Evolutionary conservation across 2,888 invertebrate genomes (phyloP), one percentile per base, ranked within the genome.

Genomic region (Cataglyphis altisquamis): DNA sequence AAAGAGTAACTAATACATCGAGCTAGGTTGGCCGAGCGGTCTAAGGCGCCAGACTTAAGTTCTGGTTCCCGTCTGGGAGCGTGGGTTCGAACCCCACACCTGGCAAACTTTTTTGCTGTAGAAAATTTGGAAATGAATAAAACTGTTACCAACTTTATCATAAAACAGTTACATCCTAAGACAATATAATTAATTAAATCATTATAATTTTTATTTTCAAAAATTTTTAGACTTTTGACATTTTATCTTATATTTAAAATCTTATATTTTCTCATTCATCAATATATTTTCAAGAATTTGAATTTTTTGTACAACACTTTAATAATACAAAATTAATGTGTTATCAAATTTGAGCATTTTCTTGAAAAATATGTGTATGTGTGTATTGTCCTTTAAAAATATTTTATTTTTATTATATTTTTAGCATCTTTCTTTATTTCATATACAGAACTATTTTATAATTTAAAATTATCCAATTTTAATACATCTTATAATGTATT

Each of bases 11-110:
- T 1, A 0, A 12, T n/a, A 57, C 41, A 64, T 9, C 1, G 41
- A 84, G 90, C 90, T 85, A 97, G 97, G 96, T 97, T 97, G 97
- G 97, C 97, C 97, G 96, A 97, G 97, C 96, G 97, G 97, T 97
- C 97, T 97, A 97, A 97, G 97, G 97, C 97, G 97, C 97, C 97
- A 97, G 97, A 97, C 96, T 97, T 97, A 97, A 97, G 97, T 96
- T 97, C 97, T 97, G 97, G 97, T 97, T 97, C 97, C 96, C 97
- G 96, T 96, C 95, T 96, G 97, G 96, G 97, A 97, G 97, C 97
- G 97, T 97, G 97, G 97, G 97, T 97, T 97, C 97, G 97, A 97
- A 97, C 96, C 97, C 97, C 97, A 97, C 97, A 97, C 96, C 96
- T 96, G 96, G 96, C 96, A 96, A 90, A 84, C 55, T 60, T 72